Base-by-base conservation (phyloP, 30 jellyfish, hydroid and myxozoan species). In the Aurelia sp. region DNA sequence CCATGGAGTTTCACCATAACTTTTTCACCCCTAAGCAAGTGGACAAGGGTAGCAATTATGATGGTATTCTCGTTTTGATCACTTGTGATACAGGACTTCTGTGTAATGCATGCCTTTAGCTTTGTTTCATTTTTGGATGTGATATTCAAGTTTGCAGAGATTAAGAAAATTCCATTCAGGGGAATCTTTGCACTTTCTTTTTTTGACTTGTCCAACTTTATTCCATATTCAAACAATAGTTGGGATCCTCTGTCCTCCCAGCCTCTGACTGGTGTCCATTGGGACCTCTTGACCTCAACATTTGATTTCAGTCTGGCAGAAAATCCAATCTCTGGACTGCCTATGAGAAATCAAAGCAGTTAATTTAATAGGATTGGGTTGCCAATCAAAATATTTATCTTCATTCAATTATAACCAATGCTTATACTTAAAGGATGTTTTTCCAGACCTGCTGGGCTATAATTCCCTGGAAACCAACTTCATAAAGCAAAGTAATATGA, bases 281-380 rank as follows among this genome's bases (percentile, higher is more conserved):
- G 23, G 61, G 57, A 66, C 20, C 67, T 71, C 8, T 33, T 33
- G 60, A 81, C 76, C 10, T 21, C 19, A 40, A 81, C 22, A 51
- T 81, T 48, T 27, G 66, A 13, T n/a, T 55, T 81, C 67, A 68
- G 76, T n/a, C 75, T 68, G 57, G 84, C 76, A n/a, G 91, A 81
- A 53, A 81, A 68, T 16, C 91, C 91, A 33, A 81, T 81, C 41
- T 57, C 91, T 50, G 91, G 91, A 69, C 76, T 81, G 65, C 85
- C 30, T 21, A 11, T 21, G 22, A 65, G n/a, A 65, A 16, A 21
- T 65, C 37, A 69, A 69, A 27, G 17, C 31, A 69, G 65, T 16
- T 13, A 35, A 20, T 27, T 4, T 15, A 65, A 23, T 65, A 11
- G n/a, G 31, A 65, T 65, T 27, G 15, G 3, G 55, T 44, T 44